Evolutionary conservation across 2,113 vertebrate species (phyloP).

Genomic region (Stigmatopora nigra): DNA sequence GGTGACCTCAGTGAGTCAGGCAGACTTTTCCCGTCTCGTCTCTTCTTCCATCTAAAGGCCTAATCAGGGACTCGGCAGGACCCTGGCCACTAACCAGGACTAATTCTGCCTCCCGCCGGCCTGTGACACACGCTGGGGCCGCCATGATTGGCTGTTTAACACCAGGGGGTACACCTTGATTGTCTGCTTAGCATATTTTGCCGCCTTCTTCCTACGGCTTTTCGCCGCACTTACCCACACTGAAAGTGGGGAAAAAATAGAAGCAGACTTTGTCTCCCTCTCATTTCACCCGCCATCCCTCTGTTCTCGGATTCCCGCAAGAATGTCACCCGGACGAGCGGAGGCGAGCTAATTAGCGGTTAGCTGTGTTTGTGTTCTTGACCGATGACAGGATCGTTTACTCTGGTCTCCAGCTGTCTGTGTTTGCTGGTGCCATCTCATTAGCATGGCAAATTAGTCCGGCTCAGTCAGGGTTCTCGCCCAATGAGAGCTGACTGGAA

Average conservation of each 20-base stretch:
- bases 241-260: background rate
- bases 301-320: slow-evolving; percentile 75
- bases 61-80: slow-evolving; percentile 65
- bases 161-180: slow-evolving; percentile 67
- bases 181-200: slow-evolving; percentile 82
- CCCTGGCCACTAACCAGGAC: slow-evolving; percentile 66
- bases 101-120: slow-evolving; percentile 68
- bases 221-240: slow-evolving; percentile 50
- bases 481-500: slow-evolving; percentile 95
- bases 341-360: slow-evolving; percentile 93
- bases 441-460: slow-evolving; percentile 96
- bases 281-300: slow-evolving; percentile 21
- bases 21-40: slow-evolving; percentile 57
- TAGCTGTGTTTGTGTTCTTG: slow-evolving; percentile 92
- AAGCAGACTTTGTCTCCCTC: slow-evolving; percentile 39
- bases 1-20: slow-evolving; percentile 36
- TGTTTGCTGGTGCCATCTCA: slow-evolving; percentile 94
- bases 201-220: slow-evolving; percentile 77
- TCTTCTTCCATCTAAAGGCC: slow-evolving; percentile 63
- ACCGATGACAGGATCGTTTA: slow-evolving; percentile 99
- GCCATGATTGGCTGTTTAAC: slow-evolving; percentile 68
- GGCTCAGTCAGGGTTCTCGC: slow-evolving; percentile 91
- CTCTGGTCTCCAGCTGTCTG: slow-evolving; percentile 95
- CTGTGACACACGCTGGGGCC: slow-evolving; percentile 65
- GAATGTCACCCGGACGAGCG: slow-evolving; percentile 93